Conservation (phyloP, 2,113 vertebrate species). For the Oryzias woworae region DNA sequence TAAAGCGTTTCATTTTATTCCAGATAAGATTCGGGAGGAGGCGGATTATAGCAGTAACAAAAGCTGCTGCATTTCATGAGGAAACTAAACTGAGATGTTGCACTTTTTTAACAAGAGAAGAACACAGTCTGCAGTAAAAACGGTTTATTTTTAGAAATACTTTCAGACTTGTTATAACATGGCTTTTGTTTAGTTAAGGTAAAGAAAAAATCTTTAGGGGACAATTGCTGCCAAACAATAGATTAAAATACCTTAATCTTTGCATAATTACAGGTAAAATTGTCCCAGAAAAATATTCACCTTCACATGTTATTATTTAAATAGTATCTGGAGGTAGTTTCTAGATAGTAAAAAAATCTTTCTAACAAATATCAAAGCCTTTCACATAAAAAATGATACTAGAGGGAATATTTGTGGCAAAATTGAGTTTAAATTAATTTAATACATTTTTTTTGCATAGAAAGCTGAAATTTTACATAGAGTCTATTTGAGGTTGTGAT, state of each 20-base stretch:
- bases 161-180: conserved; percentile 20
- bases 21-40: conserved; percentile 83
- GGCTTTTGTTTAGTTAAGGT: conserved; percentile 30
- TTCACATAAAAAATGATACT: background rate
- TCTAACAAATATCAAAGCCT: background rate
- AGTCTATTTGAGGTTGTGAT: conserved; percentile 17
- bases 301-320: conserved; percentile 10
- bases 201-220: conserved; percentile 3
- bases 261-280: conserved; percentile 49
- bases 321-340: background rate
- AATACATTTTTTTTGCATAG: background rate
- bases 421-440: background rate
- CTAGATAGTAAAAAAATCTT: conserved; percentile 10
- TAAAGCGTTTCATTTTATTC: conserved; percentile 34
- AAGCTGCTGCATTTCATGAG: conserved; percentile 84
- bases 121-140: conserved; percentile 20
- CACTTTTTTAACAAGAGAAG: background rate
- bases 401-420: background rate
- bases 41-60: conserved; percentile 55
- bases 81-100: background rate
- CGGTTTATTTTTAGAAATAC: conserved; percentile 49
- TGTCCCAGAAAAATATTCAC: conserved; percentile 13
- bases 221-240: conserved; percentile 1
- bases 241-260: conserved; percentile 2
- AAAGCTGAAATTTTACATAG: background rate